Evolutionary conservation across 35 echinoderm and acorn worm species (phyloP).

Genomic region (Amphiura filiformis): DNA sequence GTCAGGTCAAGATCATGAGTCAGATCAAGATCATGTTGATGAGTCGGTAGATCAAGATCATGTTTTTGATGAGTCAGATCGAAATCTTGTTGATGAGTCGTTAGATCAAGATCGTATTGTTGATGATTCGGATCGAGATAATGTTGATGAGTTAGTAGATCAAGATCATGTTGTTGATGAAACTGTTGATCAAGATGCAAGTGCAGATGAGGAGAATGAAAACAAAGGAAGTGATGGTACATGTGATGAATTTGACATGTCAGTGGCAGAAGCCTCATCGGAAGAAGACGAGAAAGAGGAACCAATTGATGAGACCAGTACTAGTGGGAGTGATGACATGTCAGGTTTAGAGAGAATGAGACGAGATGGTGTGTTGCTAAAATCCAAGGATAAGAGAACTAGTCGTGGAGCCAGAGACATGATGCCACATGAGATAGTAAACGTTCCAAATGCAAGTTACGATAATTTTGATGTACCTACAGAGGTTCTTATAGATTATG

Average conservation of each 20-base stretch:
- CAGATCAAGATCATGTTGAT: not conserved
- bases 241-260: not conserved
- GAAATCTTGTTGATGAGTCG: not conserved
- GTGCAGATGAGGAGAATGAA: not conserved
- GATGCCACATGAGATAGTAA: not conserved
- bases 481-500: not conserved
- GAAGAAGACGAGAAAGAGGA: not conserved
- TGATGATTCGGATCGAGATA: not conserved
- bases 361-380: no score
- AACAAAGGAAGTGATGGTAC: not conserved
- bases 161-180: not conserved
- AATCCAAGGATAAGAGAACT: not conserved
- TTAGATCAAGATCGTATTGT: not conserved
- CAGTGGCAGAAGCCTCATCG: not conserved
- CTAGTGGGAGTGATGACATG: not conserved
- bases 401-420: not conserved
- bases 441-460: not conserved
- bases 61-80: not conserved
- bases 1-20: not conserved
- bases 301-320: not conserved
- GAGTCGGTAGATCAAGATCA: not conserved
- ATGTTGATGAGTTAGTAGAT: not conserved
- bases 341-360: no score
- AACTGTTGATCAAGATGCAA: not conserved
- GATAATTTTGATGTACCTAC: conserved; percentile 3